Percentiles rank a stretch among this genome's conserved stretches.
Evolutionary conservation across 2,113 vertebrate genomes (phyloP).

Genomic region (Ochotona princeps): DNA sequence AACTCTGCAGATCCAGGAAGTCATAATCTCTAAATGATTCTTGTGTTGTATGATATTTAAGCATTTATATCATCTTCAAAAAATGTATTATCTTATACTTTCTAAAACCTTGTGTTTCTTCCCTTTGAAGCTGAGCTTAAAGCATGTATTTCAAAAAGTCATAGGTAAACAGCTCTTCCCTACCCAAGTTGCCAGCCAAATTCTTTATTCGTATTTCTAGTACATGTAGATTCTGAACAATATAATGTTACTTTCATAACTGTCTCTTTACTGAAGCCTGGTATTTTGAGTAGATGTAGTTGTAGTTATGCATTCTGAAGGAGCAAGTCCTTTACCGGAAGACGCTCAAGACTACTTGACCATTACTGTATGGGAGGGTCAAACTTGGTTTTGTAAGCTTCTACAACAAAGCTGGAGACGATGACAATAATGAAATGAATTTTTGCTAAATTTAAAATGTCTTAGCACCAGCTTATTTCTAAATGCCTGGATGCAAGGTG

Average conservation of each 20-base stretch:
- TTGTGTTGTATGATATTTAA: not conserved
- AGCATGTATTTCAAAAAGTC: not conserved
- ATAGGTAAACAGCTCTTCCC: not conserved
- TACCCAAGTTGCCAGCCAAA: not conserved
- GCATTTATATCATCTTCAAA: not conserved
- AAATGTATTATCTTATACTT: not conserved
- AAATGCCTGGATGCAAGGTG: constrained; percentile 46
- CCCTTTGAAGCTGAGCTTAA: not conserved
- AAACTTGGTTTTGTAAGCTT: constrained; percentile 55
- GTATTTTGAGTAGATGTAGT: not conserved
- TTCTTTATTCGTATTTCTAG: not conserved
- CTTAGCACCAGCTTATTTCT: constrained; percentile 21
- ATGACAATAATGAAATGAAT: not conserved
- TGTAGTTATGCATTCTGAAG: constrained; percentile 12
- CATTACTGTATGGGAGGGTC: not conserved
- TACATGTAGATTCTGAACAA: not conserved
- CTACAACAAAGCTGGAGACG: not conserved
- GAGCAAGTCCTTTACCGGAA: constrained; percentile 11
- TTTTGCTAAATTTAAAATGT: constrained; percentile 63
- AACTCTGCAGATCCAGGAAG: not conserved
- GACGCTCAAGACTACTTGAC: not conserved
- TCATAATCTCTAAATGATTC: not conserved
- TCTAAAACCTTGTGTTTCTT: constrained; percentile 23
- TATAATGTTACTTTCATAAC: not conserved
- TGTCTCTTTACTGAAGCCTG: not conserved